These are phyloP conservation scores for Anabacerthia variegaticeps DNA, from an alignment of 2,797 vertebrate species.

Conservation along the genomic window DNA sequence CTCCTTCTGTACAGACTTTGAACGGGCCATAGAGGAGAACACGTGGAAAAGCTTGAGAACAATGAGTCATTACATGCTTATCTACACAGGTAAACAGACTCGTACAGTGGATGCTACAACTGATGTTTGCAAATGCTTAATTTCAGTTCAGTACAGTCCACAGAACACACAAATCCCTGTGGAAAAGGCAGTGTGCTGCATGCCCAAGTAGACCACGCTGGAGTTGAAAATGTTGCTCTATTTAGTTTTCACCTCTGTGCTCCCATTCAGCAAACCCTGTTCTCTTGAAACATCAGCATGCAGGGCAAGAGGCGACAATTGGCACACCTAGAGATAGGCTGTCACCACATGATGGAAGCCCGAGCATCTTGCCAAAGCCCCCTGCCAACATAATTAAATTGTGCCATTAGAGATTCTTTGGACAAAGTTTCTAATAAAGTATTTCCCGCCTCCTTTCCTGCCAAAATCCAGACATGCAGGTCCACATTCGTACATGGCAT, in stretches of 20 bases:
- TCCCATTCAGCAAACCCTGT: not conserved
- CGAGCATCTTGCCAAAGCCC: not conserved
- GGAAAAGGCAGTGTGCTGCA: not conserved
- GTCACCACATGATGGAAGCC: not conserved
- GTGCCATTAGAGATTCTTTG: not conserved
- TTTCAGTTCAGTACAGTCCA: not conserved
- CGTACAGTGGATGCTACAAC: fast-evolving
- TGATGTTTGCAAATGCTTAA: not conserved
- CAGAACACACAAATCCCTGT: not conserved
- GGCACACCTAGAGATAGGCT: not conserved
- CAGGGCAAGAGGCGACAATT: not conserved
- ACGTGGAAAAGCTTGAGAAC: not conserved
- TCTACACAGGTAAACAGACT: not conserved
- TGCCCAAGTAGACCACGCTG: not conserved
- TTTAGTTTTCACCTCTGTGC: not conserved
- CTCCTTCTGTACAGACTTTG: fast-evolving
- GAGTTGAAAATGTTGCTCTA: not conserved
- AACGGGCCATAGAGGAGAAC: not conserved
- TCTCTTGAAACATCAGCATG: not conserved
- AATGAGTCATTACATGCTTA: fast-evolving
- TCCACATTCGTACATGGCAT: not conserved
- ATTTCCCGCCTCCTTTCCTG: slow-evolving; percentile 25
- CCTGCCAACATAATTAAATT: not conserved
- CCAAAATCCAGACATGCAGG: not conserved
- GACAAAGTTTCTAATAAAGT: not conserved